phyloP scores from a whole-genome alignment of 2,888 invertebrate species.

The Isoperla grammatica region DNA sequence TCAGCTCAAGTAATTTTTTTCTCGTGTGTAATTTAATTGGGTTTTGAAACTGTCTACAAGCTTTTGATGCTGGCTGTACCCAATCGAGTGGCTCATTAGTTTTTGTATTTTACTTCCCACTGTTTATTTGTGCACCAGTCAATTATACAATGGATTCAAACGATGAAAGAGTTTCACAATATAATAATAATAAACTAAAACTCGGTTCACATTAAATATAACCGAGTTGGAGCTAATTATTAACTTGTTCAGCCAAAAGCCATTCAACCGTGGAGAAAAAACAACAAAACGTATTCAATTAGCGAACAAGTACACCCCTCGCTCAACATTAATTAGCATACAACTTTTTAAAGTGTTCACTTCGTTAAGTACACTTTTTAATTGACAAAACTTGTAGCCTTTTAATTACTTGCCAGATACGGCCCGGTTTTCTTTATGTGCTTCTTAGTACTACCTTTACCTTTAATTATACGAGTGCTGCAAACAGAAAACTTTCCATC shows the following conservation, averaged over 20 bases:
- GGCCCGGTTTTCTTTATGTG: too few species aligned
- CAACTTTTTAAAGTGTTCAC: neutral
- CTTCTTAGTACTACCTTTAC: too few species aligned
- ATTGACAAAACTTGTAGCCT: too few species aligned
- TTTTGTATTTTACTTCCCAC: slow-evolving; percentile 7
- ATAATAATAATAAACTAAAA: slow-evolving; percentile 6
- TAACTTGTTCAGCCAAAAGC: slow-evolving; percentile 13
- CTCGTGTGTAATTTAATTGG: neutral
- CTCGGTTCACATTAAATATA: neutral
- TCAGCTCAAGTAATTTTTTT: neutral
- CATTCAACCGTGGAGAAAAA: slow-evolving; percentile 6
- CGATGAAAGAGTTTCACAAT: slow-evolving; percentile 10
- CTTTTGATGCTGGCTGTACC: slow-evolving; percentile 1
- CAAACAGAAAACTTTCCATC: too few species aligned
- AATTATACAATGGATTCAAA: slow-evolving; percentile 14
- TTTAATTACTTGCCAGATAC: too few species aligned
- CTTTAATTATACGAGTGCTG: too few species aligned
- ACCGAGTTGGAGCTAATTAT: slow-evolving; percentile 10
- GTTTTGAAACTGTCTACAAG: neutral
- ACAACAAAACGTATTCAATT: slow-evolving; percentile 11
- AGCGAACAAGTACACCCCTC: slow-evolving; percentile 5
- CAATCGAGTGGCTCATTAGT: slow-evolving; percentile 14
- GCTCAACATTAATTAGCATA: slow-evolving; percentile 16
- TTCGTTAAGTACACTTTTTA: too few species aligned
- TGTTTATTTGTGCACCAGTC: slow-evolving; percentile 11